Base-by-base conservation (phyloP, 2,888 invertebrate species). In the Amiota mariae region DNA sequence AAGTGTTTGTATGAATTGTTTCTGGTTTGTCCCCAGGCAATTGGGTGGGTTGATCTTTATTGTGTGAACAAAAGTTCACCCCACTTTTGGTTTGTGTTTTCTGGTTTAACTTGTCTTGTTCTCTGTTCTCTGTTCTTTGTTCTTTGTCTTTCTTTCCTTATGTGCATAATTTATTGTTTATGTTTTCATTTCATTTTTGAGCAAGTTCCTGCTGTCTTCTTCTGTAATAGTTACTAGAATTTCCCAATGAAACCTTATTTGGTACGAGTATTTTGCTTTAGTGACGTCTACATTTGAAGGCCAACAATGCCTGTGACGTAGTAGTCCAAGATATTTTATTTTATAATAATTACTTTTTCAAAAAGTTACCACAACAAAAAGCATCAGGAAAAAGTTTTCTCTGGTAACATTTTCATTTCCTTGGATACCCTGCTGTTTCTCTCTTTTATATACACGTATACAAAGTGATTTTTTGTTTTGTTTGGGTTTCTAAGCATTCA, bases 161-260 rank as follows among this genome's bases (percentile, higher is more conserved):
- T 36, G 36, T 78, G 76, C 79, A 83, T 83, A 83, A 83, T 83
- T 83, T 83, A 83, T 83, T 83, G 83, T 81, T 82, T 77, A 36
- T 36, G 36, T 36, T 36, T 36, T 36, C 36, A 36, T 36, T 36
- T 36, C 36, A 4, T 36, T 36, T 36, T 59, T 59, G 18, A 59
- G 24, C 20, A 59, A 20, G 59, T 59, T 59, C n/a, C 11, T 59
- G 18, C 11, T 59, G 18, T 59, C 10, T 59, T 59, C 8, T 8
- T 1, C 12, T 59, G 18, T 59, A n/a, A n/a, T n/a, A 59, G 18
- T 59, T 59, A 24, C 12, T 24, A 59, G 24, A 59, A 24, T 18
- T 66, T 36, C 36, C 36, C 36, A 36, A 36, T 36, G 36, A 36
- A 36, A 36, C 36, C 36, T 36, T 36, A 36, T 36, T 36, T 36